These are phyloP conservation scores for Lytechinus variegatus DNA, from an alignment of 35 echinoderm and acorn worm species.

Conservation along the genomic window DNA sequence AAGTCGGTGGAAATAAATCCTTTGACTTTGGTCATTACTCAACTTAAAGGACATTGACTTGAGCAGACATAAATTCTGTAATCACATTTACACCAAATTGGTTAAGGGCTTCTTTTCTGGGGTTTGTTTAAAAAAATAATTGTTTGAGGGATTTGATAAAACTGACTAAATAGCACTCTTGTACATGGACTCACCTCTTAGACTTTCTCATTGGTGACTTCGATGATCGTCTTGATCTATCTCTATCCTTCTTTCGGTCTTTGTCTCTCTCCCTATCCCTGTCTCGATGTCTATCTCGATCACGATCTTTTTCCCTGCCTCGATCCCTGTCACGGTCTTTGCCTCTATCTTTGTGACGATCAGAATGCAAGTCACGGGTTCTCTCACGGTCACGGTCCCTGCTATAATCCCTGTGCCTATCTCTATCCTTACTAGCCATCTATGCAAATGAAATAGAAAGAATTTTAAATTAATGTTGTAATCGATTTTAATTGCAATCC, in stretches of 20 bases:
- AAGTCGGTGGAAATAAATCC: no score
- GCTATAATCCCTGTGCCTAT: background rate
- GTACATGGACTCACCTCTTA: background rate
- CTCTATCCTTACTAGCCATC: conserved; percentile 56
- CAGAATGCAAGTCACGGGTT: background rate
- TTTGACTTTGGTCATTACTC: no score
- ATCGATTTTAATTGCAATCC: no score
- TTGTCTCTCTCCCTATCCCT: conserved; percentile 9
- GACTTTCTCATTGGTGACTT: conserved; percentile 35
- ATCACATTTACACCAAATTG: no score
- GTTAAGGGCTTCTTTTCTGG: no score
- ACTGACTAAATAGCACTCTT: no score
- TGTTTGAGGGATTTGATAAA: no score
- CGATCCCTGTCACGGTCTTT: conserved; percentile 75
- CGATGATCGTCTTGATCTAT: conserved; percentile 23
- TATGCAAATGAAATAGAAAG: background rate
- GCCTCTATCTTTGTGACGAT: conserved; percentile 55
- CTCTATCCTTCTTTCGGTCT: conserved; percentile 25
- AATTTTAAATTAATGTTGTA: no score
- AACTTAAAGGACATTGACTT: no score
- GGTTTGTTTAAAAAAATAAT: no score
- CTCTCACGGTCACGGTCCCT: conserved; percentile 33
- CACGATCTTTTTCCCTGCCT: conserved; percentile 14
- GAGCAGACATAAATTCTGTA: no score
- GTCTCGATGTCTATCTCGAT: background rate